These are phyloP conservation scores for Bagarius yarrelli DNA, from an alignment of 2,113 vertebrate genomes.

Conservation along the genomic window DNA sequence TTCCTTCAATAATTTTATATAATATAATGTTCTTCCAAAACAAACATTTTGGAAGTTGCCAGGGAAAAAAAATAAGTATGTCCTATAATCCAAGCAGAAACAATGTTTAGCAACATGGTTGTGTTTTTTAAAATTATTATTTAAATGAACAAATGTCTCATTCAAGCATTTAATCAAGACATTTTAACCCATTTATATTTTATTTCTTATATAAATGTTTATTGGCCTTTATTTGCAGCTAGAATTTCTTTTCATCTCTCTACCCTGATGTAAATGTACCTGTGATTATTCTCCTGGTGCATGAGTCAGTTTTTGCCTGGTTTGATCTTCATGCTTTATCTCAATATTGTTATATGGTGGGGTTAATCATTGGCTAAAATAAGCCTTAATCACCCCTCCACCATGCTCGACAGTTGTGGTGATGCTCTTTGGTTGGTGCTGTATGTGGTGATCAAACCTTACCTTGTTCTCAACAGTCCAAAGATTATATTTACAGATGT, in stretches of 20 bases:
- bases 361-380: not conserved
- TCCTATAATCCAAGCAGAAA: not conserved
- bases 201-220: too few species aligned
- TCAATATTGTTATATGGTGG: not conserved
- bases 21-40: not conserved
- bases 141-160: too few species aligned
- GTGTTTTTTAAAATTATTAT: too few species aligned
- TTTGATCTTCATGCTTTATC: not conserved
- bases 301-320: not conserved
- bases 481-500: not conserved
- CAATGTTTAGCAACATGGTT: too few species aligned
- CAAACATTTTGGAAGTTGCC: not conserved
- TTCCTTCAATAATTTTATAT: too few species aligned
- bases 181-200: too few species aligned
- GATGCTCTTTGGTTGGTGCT: not conserved
- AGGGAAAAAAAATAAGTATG: not conserved
- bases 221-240: too few species aligned
- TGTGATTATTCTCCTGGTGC: not conserved
- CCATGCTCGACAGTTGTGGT: not conserved
- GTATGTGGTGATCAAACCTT: not conserved
- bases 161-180: too few species aligned
- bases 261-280: too few species aligned
- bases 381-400: not conserved
- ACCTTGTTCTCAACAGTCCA: not conserved
- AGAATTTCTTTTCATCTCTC: too few species aligned